Base-by-base conservation (phyloP, 1,140 invertebrate genomes). In the Tenebrio molitor region DNA sequence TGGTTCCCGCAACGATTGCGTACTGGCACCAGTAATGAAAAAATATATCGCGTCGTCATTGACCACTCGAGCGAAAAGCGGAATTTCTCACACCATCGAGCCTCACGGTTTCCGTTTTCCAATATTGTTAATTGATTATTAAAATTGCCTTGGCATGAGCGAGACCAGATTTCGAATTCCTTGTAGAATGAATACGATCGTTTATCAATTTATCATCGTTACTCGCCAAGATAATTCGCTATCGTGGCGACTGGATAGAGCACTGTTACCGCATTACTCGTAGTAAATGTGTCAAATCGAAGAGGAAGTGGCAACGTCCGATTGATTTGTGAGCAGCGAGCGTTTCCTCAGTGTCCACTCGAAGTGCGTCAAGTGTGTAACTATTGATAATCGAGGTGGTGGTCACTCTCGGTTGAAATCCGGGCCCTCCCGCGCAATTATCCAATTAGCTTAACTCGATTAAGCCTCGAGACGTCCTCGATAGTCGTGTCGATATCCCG, bases 251-350 rank as follows among this genome's bases (percentile, higher is more conserved):
- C 1, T 50, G 8, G 17, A 33, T 65, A 29, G 16, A 39, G 12
- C 5, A 65, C 62, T 34, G 62, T 58, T 58, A 65, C 14, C 12
- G n/a, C 8, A 14, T 19, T 42, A 42, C 33, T 65, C 16, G 6
- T 16, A 65, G 15, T 39, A 46, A 68, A 17, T 33, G 50, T 68
- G 42, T 68, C 29, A 42, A 42, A 42, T 29, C 25, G 8, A 3
- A 29, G 21, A 71, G 70, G 70, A 71, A 71, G 58, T 71, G 70
- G 53, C 70, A 71, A 71, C 46, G 70, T 71, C 70, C 70, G 62
- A 71, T 71, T 66, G 70, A 71, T 71, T 71, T 34, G 58, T 53
- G 29, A 8, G 7, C 21, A 46, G 29, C 36, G 29, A 36, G 64
- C 42, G 25, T 29, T 66, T 66, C 64, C 64, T 34, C 16, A 15